These are phyloP conservation scores for Unio delphinus DNA, from an alignment of 2,888 invertebrate species.

Conservation along the genomic window DNA sequence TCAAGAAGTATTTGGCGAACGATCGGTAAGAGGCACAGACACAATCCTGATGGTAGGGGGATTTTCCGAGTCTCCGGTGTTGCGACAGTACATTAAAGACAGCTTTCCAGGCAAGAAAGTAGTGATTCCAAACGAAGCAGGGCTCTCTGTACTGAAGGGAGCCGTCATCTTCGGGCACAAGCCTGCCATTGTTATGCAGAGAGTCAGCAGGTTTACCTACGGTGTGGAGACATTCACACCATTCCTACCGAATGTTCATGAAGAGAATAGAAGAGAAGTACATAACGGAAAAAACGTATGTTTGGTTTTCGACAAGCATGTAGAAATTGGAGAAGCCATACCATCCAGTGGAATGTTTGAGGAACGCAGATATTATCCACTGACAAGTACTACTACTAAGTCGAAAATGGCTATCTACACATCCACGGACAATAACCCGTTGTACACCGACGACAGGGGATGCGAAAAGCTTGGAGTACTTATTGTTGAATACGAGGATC, in stretches of 20 bases:
- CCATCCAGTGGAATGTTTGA: conserved; percentile 21
- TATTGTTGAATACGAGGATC: conserved; percentile 22
- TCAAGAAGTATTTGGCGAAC: conserved; percentile 12
- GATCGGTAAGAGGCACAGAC: conserved; percentile 11
- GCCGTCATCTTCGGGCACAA: conserved; percentile 32
- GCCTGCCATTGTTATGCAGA: conserved; percentile 15
- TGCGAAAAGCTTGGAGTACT: conserved; percentile 33
- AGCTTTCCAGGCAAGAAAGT: conserved; percentile 17
- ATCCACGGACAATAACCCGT: conserved; percentile 17
- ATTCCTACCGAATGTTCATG: neutral
- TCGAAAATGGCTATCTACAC: conserved; percentile 28
- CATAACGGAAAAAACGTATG: too few relatives aligned
- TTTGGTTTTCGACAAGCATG: conserved; percentile 27
- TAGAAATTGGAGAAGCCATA: conserved; percentile 20
- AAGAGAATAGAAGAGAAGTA: neutral
- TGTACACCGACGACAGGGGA: conserved; percentile 20
- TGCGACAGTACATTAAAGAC: conserved; percentile 15
- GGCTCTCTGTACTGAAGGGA: conserved; percentile 30
- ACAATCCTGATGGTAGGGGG: conserved; percentile 33
- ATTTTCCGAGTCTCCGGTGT: conserved; percentile 25
- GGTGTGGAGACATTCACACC: conserved; percentile 5
- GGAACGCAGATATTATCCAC: conserved; percentile 29
- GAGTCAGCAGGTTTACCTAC: conserved; percentile 21
- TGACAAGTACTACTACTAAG: conserved; percentile 13
- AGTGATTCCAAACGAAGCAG: conserved; percentile 24